Conservation (phyloP, 2,888 invertebrate genomes). For the Patella caerulea region DNA sequence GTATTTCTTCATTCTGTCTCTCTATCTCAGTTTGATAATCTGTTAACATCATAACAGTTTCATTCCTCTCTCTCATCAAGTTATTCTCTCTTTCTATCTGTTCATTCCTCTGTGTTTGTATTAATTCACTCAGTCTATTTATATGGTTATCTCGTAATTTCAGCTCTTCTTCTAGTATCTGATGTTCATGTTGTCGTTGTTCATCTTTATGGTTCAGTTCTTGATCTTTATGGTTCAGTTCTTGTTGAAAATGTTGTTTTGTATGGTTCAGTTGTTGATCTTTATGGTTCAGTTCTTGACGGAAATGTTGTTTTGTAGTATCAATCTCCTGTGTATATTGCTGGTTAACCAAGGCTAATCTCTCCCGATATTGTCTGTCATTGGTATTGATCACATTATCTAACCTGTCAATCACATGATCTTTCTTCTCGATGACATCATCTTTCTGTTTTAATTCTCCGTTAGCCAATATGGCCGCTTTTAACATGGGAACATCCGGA, state of each 20-base stretch:
- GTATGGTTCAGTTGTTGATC: background rate
- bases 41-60: too few relatives aligned
- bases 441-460: background rate
- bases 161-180: too few relatives aligned
- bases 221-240: slow-evolving; percentile 1
- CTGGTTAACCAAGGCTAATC: background rate
- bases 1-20: background rate
- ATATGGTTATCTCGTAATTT: too few relatives aligned
- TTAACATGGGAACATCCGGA: slow-evolving; percentile 7
- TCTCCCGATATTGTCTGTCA: background rate
- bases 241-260: background rate
- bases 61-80: too few relatives aligned
- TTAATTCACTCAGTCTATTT: too few relatives aligned
- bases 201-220: background rate
- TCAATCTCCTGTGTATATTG: background rate
- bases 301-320: background rate
- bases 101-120: too few relatives aligned
- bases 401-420: background rate
- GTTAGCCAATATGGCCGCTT: background rate
- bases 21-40: background rate
- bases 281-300: background rate
- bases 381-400: background rate
- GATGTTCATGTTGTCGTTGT: too few relatives aligned
- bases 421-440: background rate
- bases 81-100: too few relatives aligned